Conservation (phyloP, 1,140 invertebrate species). For the Caenorhabditis latens region DNA sequence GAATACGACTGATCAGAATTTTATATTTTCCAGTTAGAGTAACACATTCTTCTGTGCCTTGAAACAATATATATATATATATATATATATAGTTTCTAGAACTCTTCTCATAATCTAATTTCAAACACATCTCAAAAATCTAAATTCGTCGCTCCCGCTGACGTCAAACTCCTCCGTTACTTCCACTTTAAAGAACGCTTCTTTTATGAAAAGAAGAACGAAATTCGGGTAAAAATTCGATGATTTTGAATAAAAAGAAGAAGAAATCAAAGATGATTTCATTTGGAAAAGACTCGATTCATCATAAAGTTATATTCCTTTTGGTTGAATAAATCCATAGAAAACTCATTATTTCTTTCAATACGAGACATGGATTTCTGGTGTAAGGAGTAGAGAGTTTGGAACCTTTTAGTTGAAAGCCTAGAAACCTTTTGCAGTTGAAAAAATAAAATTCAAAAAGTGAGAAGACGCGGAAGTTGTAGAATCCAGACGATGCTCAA, state of each 20-base stretch:
- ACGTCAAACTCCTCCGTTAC: neutral
- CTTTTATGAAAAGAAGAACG: neutral
- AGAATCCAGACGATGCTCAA: neutral
- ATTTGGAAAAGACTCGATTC: conserved; percentile 25
- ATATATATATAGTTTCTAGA: too few relatives aligned
- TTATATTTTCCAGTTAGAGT: neutral
- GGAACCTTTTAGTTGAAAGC: neutral
- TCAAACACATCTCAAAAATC: too few relatives aligned
- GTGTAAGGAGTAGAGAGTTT: neutral
- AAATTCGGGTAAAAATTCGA: neutral
- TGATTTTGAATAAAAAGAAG: neutral
- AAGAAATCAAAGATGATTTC: conserved; percentile 37
- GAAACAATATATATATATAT: too few relatives aligned
- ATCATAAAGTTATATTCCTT: neutral
- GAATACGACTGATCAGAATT: too few relatives aligned
- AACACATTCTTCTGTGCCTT: too few relatives aligned
- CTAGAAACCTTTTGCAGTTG: neutral
- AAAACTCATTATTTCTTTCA: conserved; percentile 16
- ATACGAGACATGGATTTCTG: neutral
- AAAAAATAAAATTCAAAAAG: neutral
- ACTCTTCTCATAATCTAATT: too few relatives aligned
- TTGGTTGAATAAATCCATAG: conserved; percentile 32
- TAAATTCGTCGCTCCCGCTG: neutral
- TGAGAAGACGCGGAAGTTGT: neutral
- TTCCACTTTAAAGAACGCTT: neutral